Conservation (phyloP, 2,797 vertebrate genomes). For the Aphelocoma californica region DNA sequence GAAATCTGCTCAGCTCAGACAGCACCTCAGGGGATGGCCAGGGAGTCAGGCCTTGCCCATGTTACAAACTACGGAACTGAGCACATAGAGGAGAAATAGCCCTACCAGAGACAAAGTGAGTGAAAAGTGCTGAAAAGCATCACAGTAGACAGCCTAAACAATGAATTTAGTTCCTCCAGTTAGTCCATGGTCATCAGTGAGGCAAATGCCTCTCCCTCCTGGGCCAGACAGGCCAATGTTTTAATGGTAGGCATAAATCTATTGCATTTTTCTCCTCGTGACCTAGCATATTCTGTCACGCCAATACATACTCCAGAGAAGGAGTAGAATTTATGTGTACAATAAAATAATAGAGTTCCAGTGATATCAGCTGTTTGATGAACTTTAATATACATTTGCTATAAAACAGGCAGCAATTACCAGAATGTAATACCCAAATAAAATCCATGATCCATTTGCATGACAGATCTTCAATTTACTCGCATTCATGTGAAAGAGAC, state of each 20-base stretch:
- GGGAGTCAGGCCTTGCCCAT: neutral
- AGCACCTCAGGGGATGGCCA: neutral
- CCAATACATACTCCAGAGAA: conserved; percentile 4
- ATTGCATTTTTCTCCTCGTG: neutral
- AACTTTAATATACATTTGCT: conserved; percentile 50
- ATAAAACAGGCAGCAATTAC: conserved; percentile 45
- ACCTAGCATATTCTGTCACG: conserved; percentile 26
- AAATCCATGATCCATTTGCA: conserved; percentile 49
- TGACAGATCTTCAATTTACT: conserved; percentile 60
- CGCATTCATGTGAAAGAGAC: conserved; percentile 37
- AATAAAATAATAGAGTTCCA: conserved; percentile 12
- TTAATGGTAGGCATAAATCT: conserved; percentile 42
- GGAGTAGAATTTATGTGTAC: conserved; percentile 21
- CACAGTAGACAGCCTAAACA: neutral
- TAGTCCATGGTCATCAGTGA: neutral
- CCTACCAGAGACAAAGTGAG: neutral
- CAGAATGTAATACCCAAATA: conserved; percentile 56
- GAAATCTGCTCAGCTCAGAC: neutral
- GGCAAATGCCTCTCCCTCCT: neutral
- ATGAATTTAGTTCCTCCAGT: neutral
- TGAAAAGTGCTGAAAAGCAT: conserved; percentile 12
- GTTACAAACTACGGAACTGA: neutral
- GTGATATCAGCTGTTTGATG: conserved; percentile 45
- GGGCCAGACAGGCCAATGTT: neutral
- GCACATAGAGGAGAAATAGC: neutral